These are phyloP conservation scores for Schizotus pectinicornis DNA, from an alignment of 2,888 invertebrate genomes.

Conservation along the genomic window DNA sequence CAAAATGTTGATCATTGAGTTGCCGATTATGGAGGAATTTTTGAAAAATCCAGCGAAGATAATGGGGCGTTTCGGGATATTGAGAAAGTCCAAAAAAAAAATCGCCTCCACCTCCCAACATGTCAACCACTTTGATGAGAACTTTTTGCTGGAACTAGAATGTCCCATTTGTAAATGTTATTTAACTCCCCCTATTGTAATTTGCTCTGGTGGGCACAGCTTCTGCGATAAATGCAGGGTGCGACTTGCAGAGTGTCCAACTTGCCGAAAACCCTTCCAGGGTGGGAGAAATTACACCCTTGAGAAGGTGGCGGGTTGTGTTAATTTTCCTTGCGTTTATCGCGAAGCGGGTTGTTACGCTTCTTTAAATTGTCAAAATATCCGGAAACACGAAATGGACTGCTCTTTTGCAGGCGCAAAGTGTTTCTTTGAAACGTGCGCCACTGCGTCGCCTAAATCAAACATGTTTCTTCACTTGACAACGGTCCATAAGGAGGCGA, in stretches of 20 bases:
- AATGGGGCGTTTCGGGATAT: conserved; percentile 20
- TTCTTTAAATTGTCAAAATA: not conserved
- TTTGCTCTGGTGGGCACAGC: conserved; percentile 13
- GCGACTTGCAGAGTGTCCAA: conserved; percentile 11
- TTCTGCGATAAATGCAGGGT: conserved; percentile 7
- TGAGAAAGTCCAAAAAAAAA: conserved; percentile 23
- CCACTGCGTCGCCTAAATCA: not conserved
- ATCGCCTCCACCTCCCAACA: not conserved
- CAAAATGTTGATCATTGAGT: conserved; percentile 24
- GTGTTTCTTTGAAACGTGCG: conserved; percentile 3
- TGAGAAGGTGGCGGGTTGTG: conserved; percentile 11
- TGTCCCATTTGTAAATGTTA: conserved; percentile 17
- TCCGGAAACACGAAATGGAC: conserved; percentile 8
- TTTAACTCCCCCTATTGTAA: conserved; percentile 11
- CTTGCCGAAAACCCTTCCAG: conserved; percentile 13
- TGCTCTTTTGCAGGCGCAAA: conserved; percentile 13
- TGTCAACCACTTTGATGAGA: conserved; percentile 3
- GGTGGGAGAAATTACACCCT: conserved; percentile 13
- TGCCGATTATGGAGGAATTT: conserved; percentile 8
- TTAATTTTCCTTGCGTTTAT: conserved; percentile 11
- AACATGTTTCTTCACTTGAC: conserved; percentile 25
- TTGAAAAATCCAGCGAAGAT: conserved; percentile 14
- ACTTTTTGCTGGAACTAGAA: conserved; percentile 10
- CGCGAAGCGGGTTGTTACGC: conserved; percentile 7
- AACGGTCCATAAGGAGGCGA: conserved; percentile 5